Evolutionary conservation across 2,113 vertebrate species (phyloP).

Genomic region (Elephantulus edwardii): DNA sequence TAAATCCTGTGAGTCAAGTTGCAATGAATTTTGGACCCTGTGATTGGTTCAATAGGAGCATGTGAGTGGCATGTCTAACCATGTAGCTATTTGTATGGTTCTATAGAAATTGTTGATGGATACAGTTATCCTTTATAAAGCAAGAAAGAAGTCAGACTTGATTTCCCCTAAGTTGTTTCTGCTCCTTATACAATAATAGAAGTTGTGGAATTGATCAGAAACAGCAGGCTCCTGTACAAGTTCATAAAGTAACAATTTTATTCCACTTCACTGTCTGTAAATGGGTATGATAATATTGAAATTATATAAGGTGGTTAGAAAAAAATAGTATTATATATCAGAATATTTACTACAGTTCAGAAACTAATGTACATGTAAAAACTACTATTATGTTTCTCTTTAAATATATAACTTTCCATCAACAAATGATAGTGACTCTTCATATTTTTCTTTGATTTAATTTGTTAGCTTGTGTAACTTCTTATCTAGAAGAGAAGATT

Average conservation of each 20-base stretch:
- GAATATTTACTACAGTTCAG: neutral
- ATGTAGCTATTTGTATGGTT: no score
- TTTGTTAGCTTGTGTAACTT: neutral
- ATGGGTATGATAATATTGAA: neutral
- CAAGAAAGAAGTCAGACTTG: no score
- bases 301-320: neutral
- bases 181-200: no score
- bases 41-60: no score
- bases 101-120: no score
- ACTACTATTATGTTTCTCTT: neutral
- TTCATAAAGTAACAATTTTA: neutral
- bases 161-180: no score
- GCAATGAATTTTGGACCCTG: no score
- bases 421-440: neutral
- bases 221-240: neutral
- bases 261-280: slow-evolving; percentile 23
- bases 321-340: no score
- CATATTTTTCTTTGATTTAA: neutral
- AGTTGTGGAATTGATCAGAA: neutral
- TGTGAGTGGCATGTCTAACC: no score
- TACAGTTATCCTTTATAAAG: no score
- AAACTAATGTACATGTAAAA: neutral
- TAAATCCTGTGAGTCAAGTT: no score
- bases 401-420: neutral
- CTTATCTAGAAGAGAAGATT: neutral